Conservation (phyloP, 2,113 vertebrate species). For the Saguinus imperator region DNA sequence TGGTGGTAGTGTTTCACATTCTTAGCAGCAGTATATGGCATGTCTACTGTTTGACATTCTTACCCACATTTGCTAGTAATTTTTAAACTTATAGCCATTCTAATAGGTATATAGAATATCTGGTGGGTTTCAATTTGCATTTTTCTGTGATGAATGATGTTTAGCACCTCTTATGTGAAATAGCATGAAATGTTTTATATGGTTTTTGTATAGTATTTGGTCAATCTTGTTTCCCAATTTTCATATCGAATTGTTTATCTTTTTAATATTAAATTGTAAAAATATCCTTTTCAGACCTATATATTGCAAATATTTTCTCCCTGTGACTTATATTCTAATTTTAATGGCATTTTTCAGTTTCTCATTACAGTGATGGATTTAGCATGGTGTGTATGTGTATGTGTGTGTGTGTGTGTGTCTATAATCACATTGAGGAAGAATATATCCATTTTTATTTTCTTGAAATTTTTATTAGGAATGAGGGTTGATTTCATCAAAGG, state of each 20-base stretch:
- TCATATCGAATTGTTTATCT: not conserved
- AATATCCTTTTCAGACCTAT: not conserved
- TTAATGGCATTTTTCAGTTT: conserved; percentile 18
- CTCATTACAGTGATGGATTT: not conserved
- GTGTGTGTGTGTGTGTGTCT: not conserved
- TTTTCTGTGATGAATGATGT: not conserved
- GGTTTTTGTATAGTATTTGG: not conserved
- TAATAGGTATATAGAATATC: not conserved
- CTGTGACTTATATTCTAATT: not conserved
- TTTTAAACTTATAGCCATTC: not conserved
- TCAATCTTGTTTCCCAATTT: not conserved
- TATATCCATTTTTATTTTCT: not conserved
- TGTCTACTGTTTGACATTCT: not conserved
- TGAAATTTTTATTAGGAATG: not conserved
- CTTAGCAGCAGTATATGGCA: not conserved
- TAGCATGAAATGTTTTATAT: not conserved
- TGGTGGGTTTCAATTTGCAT: not conserved
- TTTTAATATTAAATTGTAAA: not conserved
- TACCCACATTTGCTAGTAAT: not conserved
- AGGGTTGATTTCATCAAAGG: not conserved
- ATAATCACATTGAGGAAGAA: not conserved
- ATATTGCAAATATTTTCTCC: not conserved
- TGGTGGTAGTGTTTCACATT: not conserved
- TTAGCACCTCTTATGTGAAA: not conserved
- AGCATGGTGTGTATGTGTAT: not conserved